A percentile compares a stretch with the other conserved stretches of the same genome.
Conservation (phyloP, 92 coral and sea anemone genomes). For the Bergia puertoricense region DNA sequence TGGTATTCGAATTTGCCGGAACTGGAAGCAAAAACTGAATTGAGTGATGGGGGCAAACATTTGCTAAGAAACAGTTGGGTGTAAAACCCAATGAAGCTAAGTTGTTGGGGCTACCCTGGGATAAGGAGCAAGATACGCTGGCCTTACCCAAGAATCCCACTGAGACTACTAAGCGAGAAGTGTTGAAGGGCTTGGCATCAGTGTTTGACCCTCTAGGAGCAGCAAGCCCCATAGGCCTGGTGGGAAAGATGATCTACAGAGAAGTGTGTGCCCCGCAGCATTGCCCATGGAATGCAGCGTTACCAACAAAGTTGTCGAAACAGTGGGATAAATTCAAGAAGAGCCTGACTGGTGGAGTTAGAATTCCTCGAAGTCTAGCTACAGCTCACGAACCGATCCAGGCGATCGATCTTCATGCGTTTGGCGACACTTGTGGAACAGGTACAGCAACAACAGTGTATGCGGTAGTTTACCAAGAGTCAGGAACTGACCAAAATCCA, state of each 20-base stretch:
- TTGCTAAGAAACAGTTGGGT: no score
- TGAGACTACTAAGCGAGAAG: no score
- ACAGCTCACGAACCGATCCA: conserved; percentile 24
- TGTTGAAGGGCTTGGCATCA: no score
- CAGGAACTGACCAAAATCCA: conserved; percentile 31
- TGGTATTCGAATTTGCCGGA: neutral
- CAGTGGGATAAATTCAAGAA: conserved; percentile 1
- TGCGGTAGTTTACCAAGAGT: conserved; percentile 36
- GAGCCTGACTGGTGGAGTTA: neutral
- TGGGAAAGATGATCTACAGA: conserved; percentile 42
- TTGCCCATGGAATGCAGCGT: no score
- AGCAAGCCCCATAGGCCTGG: conserved; percentile 12
- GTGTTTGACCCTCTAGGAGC: no score
- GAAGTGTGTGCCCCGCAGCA: conserved; percentile 27
- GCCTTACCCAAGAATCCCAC: no score
- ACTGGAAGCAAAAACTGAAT: no score
- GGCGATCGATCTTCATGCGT: conserved; percentile 31
- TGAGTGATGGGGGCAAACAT: no score
- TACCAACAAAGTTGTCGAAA: no score
- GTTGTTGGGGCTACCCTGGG: conserved; percentile 16
- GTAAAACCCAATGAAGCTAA: no score
- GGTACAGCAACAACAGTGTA: conserved; percentile 46
- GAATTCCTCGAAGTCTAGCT: conserved; percentile 27
- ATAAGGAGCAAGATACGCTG: conserved; percentile 8
- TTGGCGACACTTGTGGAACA: conserved; percentile 24